A percentile compares a stretch with the other conserved stretches of the same genome.
These are phyloP conservation scores for Drosophila funebris DNA, from an alignment of 1,140 invertebrate genomes.

Conservation along the genomic window DNA sequence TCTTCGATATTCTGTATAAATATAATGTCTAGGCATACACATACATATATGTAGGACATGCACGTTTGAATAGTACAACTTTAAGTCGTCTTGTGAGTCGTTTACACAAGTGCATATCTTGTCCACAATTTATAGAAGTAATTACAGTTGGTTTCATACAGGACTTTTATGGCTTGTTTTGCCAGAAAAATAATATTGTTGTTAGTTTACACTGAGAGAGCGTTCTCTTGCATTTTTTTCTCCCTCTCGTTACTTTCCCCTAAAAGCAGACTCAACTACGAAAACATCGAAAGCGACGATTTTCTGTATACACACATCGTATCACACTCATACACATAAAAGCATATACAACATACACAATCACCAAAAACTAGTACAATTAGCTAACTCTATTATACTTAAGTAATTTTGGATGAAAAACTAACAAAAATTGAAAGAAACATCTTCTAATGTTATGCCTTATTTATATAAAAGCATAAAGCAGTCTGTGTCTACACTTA, in stretches of 20 bases:
- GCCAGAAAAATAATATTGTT: constrained; percentile 28
- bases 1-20: background rate
- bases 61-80: background rate
- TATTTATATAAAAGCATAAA: background rate
- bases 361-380: background rate
- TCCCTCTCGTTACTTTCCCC: background rate
- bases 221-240: background rate
- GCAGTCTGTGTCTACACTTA: background rate
- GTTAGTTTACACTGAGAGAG: constrained; percentile 12
- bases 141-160: background rate
- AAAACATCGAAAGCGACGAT: constrained; percentile 36
- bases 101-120: no score
- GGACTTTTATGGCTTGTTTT: constrained; percentile 48
- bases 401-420: background rate
- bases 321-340: constrained; percentile 7
- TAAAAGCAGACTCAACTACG: constrained; percentile 25
- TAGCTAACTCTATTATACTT: background rate
- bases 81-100: no score
- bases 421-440: background rate
- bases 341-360: background rate
- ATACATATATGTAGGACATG: background rate
- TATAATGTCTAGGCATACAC: background rate
- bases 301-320: constrained; percentile 66
- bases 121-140: background rate
- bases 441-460: background rate